Base-by-base conservation (phyloP, 2,888 invertebrate genomes). In the Mesochorus sp. region DNA sequence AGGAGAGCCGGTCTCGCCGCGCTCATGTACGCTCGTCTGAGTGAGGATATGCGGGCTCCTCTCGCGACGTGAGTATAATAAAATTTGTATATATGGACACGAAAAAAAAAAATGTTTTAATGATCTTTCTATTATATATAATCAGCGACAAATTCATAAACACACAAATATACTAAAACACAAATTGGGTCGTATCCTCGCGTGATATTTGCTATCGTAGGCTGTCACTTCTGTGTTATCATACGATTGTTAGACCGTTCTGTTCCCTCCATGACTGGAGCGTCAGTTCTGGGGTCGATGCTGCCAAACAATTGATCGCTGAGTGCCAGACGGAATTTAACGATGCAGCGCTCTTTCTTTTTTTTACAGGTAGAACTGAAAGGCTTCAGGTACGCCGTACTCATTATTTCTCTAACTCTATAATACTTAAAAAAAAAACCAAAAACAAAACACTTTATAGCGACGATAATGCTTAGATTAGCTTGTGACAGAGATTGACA, bases 241-340 rank as follows among this genome's bases (percentile, higher is more conserved):
- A 95, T 85, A 94, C 95, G 12, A 94, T 95, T 42, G 93, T 95
- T 2, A 91, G 94, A 67, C 95, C 95, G 37, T 94, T 94, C 86
- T 94, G 94, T 87, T 93, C 94, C 1, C 90, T 94, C 8, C 94
- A 95, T 86, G 94, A 94, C 2, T 91, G 91, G 24, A 93, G 94
- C 83, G 92, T 94, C 1, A 91, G 92, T 82, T 93, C 94, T 14
- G 94, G 94, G 5, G 93, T 93, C 0, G 91, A 92, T 47, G 92
- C 91, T 1, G 93, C 94, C 0, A 91, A 91, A 76, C 87, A 91
- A 71, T 88, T 94, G 26, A 91, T 94, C 77, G 85, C 91, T 67
- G 93, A 94, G 89, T 91, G 92, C 31, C 88, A 92, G 86, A 82
- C 89, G 68, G 92, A 94, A 80, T 95, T 93, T 85, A 91, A 92